Conservation (phyloP, 1,140 invertebrate species). For the Polypedilum pembai region DNA sequence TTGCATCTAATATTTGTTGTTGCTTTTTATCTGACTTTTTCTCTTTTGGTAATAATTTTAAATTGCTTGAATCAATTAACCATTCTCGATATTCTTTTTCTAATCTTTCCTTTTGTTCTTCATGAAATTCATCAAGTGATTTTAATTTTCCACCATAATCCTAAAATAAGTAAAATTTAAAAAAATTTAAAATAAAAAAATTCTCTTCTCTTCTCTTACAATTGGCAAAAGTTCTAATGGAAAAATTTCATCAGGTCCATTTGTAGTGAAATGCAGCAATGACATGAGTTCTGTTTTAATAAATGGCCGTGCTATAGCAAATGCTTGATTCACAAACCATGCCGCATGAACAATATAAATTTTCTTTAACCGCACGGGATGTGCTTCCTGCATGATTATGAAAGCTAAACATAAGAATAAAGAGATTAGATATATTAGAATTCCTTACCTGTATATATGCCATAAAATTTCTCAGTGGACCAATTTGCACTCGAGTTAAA, state of each 20-base stretch:
- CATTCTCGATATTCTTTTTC: constrained; percentile 46
- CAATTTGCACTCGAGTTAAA: constrained; percentile 51
- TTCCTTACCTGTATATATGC: constrained; percentile 54
- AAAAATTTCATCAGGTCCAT: constrained; percentile 44
- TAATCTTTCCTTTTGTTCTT: constrained; percentile 45
- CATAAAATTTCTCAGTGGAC: constrained; percentile 53
- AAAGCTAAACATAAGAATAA: constrained; percentile 27
- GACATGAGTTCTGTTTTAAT: constrained; percentile 50
- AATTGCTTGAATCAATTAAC: constrained; percentile 42
- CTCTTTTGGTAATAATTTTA: constrained; percentile 8
- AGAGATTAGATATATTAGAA: not conserved
- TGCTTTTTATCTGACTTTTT: constrained; percentile 9
- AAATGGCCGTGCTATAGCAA: constrained; percentile 51
- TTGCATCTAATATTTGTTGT: not conserved
- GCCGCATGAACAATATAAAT: constrained; percentile 54
- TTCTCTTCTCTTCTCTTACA: too few species aligned
- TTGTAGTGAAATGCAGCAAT: constrained; percentile 47
- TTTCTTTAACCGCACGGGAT: constrained; percentile 51
- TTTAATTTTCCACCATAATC: constrained; percentile 46
- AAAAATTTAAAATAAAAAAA: too few species aligned
- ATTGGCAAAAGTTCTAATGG: constrained; percentile 44
- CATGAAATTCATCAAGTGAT: constrained; percentile 44
- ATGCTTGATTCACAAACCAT: constrained; percentile 53
- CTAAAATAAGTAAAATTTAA: constrained; percentile 32
- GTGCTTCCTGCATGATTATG: constrained; percentile 48